Percentiles rank a stretch among this genome's conserved stretches.
These are phyloP conservation scores for Capitulum mitella DNA, from an alignment of 2,888 invertebrate species.

Conservation along the genomic window DNA sequence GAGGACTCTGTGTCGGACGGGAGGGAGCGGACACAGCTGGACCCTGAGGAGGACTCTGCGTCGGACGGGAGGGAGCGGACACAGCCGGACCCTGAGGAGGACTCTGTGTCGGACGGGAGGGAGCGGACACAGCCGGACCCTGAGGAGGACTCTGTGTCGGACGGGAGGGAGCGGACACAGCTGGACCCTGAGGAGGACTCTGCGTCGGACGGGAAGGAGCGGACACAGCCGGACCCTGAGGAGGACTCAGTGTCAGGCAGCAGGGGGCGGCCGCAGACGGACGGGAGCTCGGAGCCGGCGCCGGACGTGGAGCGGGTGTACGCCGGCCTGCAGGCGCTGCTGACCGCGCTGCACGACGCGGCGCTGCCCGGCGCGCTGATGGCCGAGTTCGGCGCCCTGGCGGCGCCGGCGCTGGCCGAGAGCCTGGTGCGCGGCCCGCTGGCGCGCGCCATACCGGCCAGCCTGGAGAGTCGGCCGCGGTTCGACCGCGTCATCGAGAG, in stretches of 20 bases:
- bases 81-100: neutral
- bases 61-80: neutral
- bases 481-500: neutral
- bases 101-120: neutral
- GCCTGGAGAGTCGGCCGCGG: neutral
- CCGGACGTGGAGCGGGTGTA: neutral
- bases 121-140: neutral
- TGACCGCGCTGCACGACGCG: neutral
- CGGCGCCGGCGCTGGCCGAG: neutral
- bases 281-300: neutral
- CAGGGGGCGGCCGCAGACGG: neutral
- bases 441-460: slow-evolving; percentile 3
- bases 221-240: no score
- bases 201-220: neutral
- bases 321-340: neutral
- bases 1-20: neutral
- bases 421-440: neutral
- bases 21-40: neutral
- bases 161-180: neutral
- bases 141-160: neutral
- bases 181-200: neutral
- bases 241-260: neutral
- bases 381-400: slow-evolving; percentile 13
- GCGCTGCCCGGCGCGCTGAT: neutral
- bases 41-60: neutral